Evolutionary conservation across 1,140 invertebrate genomes (phyloP).

Genomic region (Potamilus streckersoni): DNA sequence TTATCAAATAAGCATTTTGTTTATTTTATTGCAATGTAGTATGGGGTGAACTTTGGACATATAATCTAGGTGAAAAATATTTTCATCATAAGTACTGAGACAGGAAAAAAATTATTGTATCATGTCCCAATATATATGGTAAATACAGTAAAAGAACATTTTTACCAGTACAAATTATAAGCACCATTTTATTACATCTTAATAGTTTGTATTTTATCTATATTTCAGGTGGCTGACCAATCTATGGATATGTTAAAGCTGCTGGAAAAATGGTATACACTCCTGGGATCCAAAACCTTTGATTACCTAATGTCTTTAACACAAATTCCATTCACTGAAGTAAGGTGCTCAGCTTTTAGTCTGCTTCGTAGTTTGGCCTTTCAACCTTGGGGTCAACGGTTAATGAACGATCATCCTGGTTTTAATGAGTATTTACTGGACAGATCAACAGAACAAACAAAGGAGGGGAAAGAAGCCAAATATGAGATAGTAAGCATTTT

Average conservation of each 20-base stretch:
- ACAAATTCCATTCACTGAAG: constrained; percentile 76
- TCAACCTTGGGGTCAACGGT: constrained; percentile 76
- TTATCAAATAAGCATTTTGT: too few species aligned
- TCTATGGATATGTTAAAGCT: constrained; percentile 68
- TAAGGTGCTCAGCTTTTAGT: constrained; percentile 71
- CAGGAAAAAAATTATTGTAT: too few species aligned
- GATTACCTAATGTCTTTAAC: constrained; percentile 71
- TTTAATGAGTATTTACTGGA: constrained; percentile 83
- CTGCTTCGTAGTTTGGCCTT: constrained; percentile 70
- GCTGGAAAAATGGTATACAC: constrained; percentile 74
- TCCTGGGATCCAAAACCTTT: constrained; percentile 71
- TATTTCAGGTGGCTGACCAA: constrained; percentile 56
- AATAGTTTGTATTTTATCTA: background rate
- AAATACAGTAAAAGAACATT: background rate
- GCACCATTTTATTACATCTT: background rate
- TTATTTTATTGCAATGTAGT: too few species aligned
- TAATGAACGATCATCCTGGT: constrained; percentile 74
- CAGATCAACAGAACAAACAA: constrained; percentile 76
- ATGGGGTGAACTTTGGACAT: too few species aligned
- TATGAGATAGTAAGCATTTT: constrained; percentile 79
- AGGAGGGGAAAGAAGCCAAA: constrained; percentile 78
- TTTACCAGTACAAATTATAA: background rate
- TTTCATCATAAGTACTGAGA: too few species aligned
- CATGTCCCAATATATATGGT: too few species aligned
- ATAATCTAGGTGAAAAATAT: background rate